phyloP scores from a whole-genome alignment of 2,797 vertebrate species.

The Acanthurus lineatus region DNA sequence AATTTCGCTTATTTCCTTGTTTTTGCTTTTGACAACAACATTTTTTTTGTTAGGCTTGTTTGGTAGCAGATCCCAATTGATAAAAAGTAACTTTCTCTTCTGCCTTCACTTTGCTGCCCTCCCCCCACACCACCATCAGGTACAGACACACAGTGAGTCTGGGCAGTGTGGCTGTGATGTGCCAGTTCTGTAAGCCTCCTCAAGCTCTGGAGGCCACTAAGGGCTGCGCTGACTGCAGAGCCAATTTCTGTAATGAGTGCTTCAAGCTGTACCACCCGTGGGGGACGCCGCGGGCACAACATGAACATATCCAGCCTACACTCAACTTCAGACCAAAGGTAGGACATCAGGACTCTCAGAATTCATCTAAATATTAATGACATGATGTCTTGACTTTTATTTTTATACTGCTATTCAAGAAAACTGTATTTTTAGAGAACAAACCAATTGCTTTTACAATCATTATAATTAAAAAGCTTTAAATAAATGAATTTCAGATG shows the following conservation, averaged over 20 bases:
- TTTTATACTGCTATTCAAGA: background rate
- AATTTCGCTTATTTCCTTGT: background rate
- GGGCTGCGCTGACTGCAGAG: conserved; percentile 94
- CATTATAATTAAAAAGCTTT: too few species aligned
- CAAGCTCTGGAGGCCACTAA: conserved; percentile 94
- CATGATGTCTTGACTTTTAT: background rate
- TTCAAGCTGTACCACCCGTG: conserved; percentile 98
- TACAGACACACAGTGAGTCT: conserved; percentile 94
- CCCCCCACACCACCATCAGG: conserved; percentile 54
- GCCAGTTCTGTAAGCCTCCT: conserved; percentile 96
- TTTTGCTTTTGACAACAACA: background rate
- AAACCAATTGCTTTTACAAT: background rate
- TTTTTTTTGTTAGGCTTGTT: background rate
- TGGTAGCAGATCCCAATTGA: background rate
- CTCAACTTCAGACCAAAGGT: conserved; percentile 98
- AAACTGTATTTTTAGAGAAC: too few species aligned
- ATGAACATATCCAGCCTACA: conserved; percentile 94
- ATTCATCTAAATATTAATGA: background rate
- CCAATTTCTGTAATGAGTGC: conserved; percentile 97
- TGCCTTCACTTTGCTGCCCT: background rate
- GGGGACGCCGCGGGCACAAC: conserved; percentile 96
- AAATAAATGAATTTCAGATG: background rate
- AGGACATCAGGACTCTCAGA: background rate
- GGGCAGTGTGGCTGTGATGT: conserved; percentile 92
- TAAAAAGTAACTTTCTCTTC: background rate